Conservation (phyloP, 2,888 invertebrate species). For the Helleia helle region DNA sequence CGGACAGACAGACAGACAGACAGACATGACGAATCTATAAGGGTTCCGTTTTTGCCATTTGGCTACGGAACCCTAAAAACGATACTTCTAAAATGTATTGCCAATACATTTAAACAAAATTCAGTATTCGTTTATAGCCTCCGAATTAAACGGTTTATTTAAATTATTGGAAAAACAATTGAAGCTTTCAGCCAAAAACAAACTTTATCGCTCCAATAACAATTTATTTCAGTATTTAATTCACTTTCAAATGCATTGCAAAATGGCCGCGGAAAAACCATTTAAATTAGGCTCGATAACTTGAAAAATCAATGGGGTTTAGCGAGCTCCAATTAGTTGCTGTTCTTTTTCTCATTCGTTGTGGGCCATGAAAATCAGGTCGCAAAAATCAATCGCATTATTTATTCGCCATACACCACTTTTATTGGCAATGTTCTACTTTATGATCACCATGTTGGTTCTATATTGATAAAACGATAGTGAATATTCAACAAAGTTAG, state of each 20-base stretch:
- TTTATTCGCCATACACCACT: conserved; percentile 16
- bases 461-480: no score
- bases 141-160: neutral
- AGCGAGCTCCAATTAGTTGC: conserved; percentile 67
- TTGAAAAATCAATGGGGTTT: conserved; percentile 65
- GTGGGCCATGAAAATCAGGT: conserved; percentile 47
- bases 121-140: neutral
- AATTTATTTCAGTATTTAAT: conserved; percentile 29
- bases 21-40: no score
- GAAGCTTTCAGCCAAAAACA: conserved; percentile 6
- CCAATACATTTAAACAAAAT: no score
- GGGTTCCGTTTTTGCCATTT: no score
- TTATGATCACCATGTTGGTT: no score
- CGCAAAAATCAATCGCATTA: conserved; percentile 37
- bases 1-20: no score
- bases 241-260: conserved; percentile 42
- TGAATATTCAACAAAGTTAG: no score
- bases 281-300: conserved; percentile 69
- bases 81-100: no score
- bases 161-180: conserved; percentile 6
- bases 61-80: no score
- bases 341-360: conserved; percentile 68
- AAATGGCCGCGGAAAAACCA: conserved; percentile 55
- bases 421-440: no score
- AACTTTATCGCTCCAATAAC: conserved; percentile 23